Percentiles rank a stretch among this genome's conserved stretches.
phyloP scores from a whole-genome alignment of 2,888 invertebrate genomes.

The Rhorus exstirpatorius region DNA sequence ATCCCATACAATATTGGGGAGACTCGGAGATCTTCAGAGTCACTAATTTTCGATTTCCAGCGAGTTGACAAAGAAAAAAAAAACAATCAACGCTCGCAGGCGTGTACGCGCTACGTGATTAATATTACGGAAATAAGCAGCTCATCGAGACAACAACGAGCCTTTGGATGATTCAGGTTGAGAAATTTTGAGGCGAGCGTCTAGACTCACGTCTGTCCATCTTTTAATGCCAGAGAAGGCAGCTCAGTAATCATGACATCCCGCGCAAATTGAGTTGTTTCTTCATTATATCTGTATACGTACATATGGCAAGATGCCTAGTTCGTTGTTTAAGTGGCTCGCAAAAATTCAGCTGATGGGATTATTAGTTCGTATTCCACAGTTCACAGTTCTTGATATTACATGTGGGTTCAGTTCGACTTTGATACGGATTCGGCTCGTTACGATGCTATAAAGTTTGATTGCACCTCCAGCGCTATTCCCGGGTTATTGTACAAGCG shows the following conservation, averaged over 20 bases:
- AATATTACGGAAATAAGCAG: too few relatives aligned
- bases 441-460: conserved; percentile 58
- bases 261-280: conserved; percentile 61
- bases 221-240: conserved; percentile 48
- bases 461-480: conserved; percentile 38
- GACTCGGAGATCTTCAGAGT: too few relatives aligned
- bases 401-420: conserved; percentile 40
- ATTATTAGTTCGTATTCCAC: conserved; percentile 32
- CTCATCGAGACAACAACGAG: too few relatives aligned
- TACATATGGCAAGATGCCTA: neutral
- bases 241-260: conserved; percentile 62
- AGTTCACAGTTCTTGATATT: conserved; percentile 51
- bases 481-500: conserved; percentile 34
- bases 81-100: too few relatives aligned
- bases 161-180: too few relatives aligned
- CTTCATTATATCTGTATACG: conserved; percentile 1
- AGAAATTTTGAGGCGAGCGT: too few relatives aligned
- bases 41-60: too few relatives aligned
- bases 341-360: conserved; percentile 42
- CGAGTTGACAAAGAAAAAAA: too few relatives aligned
- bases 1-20: too few relatives aligned
- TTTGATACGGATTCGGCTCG: conserved; percentile 29
- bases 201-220: conserved; percentile 49
- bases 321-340: too few relatives aligned
- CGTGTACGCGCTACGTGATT: too few relatives aligned